phyloP scores from a whole-genome alignment of 2,888 invertebrate species.

The Acronicta alni region DNA sequence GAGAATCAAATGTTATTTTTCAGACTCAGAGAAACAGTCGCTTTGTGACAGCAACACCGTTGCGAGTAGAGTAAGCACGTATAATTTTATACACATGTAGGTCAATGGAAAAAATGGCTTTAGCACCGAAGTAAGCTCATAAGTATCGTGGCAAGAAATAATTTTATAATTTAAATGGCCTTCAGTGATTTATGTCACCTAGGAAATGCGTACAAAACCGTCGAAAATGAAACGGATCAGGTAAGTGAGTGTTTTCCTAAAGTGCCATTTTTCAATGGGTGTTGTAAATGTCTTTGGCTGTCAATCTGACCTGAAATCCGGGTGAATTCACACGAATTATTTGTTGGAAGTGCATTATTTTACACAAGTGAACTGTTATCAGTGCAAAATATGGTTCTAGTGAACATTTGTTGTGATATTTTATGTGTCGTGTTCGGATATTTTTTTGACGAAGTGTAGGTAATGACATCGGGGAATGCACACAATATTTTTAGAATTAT shows the following conservation, averaged over 20 bases:
- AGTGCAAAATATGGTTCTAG: constrained; percentile 50
- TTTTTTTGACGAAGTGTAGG: constrained; percentile 64
- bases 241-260: constrained; percentile 79
- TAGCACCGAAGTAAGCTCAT: constrained; percentile 83
- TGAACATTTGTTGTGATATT: constrained; percentile 52
- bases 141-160: constrained; percentile 88
- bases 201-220: constrained; percentile 87
- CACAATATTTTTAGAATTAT: constrained; percentile 88
- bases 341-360: constrained; percentile 62
- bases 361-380: constrained; percentile 33
- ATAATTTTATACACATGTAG: constrained; percentile 87
- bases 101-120: constrained; percentile 89
- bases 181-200: constrained; percentile 89
- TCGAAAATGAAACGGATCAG: constrained; percentile 88
- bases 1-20: constrained; percentile 34
- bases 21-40: constrained; percentile 47
- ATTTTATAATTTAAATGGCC: constrained; percentile 89
- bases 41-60: constrained; percentile 81
- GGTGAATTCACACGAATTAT: constrained; percentile 73
- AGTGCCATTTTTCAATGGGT: constrained; percentile 76
- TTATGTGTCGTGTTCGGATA: constrained; percentile 50
- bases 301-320: constrained; percentile 86
- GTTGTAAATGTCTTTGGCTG: constrained; percentile 85
- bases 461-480: constrained; percentile 85
- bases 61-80: constrained; percentile 80